A percentile compares a stretch with the other conserved stretches of the same genome.
Conservation (phyloP, 2,797 vertebrate genomes). For the Artibeus lituratus region DNA sequence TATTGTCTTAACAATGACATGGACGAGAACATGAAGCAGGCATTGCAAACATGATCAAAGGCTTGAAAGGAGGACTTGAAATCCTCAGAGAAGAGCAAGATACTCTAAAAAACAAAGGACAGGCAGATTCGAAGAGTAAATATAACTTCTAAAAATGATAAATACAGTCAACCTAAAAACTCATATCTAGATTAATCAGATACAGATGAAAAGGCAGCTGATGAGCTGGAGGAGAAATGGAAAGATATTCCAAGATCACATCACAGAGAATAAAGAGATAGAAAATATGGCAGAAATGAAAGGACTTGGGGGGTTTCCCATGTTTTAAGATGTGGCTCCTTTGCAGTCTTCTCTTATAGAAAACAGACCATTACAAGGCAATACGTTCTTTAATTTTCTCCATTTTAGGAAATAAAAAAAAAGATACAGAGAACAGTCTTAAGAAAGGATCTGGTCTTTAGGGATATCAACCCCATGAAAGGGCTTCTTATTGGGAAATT, state of each 20-base stretch:
- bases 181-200: background rate
- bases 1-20: background rate
- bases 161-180: background rate
- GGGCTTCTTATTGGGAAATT: background rate
- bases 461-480: background rate
- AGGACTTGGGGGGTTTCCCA: background rate
- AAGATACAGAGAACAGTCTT: background rate
- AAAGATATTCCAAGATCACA: background rate
- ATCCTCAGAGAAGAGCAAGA: background rate
- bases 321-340: background rate
- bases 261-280: background rate
- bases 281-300: background rate
- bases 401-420: background rate
- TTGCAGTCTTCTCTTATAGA: background rate
- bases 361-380: background rate
- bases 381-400: background rate
- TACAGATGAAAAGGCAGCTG: background rate
- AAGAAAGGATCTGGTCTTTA: background rate
- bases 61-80: background rate
- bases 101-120: background rate
- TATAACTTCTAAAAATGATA: background rate
- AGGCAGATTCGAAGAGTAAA: background rate
- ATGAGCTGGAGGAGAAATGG: background rate
- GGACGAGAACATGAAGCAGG: background rate
- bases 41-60: background rate